Conservation (phyloP, 2,888 invertebrate genomes). For the Nysson spinosus region DNA sequence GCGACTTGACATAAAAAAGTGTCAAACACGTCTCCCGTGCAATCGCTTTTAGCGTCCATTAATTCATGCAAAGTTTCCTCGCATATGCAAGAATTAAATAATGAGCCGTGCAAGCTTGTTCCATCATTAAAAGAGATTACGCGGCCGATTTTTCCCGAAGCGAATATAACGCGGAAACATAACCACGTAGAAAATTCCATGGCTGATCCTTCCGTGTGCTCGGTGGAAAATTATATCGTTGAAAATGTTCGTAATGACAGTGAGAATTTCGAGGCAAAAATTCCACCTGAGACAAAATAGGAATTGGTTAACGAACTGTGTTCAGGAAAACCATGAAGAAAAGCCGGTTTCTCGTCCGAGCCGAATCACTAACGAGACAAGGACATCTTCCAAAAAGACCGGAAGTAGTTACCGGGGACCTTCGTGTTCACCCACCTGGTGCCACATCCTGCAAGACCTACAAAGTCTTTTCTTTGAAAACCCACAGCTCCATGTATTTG, state of each 20-base stretch:
- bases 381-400: constrained; percentile 51
- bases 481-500: constrained; percentile 28
- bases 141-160: too few relatives aligned
- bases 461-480: constrained; percentile 34
- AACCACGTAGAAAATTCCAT: background rate
- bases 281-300: constrained; percentile 67
- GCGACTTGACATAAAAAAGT: too few relatives aligned
- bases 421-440: constrained; percentile 43
- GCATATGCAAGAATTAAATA: too few relatives aligned
- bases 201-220: background rate
- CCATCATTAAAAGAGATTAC: too few relatives aligned
- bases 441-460: constrained; percentile 24
- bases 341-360: constrained; percentile 43
- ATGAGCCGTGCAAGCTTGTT: too few relatives aligned
- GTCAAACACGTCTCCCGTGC: too few relatives aligned
- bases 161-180: too few relatives aligned
- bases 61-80: too few relatives aligned
- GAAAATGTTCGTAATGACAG: constrained; percentile 26
- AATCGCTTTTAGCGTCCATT: too few relatives aligned
- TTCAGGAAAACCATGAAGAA: constrained; percentile 48
- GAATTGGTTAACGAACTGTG: constrained; percentile 71
- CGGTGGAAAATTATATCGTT: background rate
- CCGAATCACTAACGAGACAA: constrained; percentile 59
- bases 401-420: constrained; percentile 57
- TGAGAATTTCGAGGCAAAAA: constrained; percentile 40